phyloP scores from a whole-genome alignment of 2,797 vertebrate genomes.

The Furcifer pardalis region DNA sequence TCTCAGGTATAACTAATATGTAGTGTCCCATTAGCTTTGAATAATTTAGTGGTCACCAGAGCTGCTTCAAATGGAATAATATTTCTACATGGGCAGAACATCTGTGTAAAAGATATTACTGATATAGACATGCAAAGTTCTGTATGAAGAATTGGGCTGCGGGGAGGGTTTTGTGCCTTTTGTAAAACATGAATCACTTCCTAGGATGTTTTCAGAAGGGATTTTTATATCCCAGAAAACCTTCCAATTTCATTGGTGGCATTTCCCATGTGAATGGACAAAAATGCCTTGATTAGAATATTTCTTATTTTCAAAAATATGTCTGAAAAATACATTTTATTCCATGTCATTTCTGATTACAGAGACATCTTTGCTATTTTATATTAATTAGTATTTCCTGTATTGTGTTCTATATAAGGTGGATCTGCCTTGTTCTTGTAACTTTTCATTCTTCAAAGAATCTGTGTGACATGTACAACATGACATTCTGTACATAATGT shows the following conservation, averaged over 20 bases:
- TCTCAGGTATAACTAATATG: not conserved
- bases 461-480: not conserved
- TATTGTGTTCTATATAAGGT: not conserved
- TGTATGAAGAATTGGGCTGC: not conserved
- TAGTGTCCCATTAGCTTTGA: not conserved
- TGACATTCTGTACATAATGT: not conserved
- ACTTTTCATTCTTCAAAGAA: not conserved
- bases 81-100: not conserved
- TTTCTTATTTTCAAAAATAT: not conserved
- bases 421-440: not conserved
- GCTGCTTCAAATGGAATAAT: not conserved
- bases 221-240: not conserved
- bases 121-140: not conserved
- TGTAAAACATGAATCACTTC: not conserved
- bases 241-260: not conserved
- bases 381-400: not conserved
- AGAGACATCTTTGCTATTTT: not conserved
- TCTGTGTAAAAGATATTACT: not conserved
- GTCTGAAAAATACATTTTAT: not conserved
- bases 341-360: too few species aligned
- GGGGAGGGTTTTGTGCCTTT: not conserved
- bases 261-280: not conserved
- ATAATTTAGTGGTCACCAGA: not conserved
- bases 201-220: not conserved
- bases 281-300: not conserved